Evolutionary conservation across 2,797 vertebrate genomes (phyloP).

Genomic region (Podarcis lilfordi): DNA sequence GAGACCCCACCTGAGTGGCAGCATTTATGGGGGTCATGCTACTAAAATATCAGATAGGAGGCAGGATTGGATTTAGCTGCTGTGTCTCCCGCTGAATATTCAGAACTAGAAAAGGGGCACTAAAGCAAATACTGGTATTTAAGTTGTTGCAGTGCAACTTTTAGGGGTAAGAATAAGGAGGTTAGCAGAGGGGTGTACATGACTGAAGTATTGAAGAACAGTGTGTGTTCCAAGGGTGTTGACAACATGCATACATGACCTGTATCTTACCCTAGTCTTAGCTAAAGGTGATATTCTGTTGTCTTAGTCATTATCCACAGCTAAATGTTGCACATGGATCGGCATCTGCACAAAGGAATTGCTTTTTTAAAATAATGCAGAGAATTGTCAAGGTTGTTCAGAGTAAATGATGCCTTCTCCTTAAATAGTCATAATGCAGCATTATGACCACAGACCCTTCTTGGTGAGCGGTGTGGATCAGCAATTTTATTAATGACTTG

Average conservation of each 20-base stretch:
- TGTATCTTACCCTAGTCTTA: background rate
- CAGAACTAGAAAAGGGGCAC: background rate
- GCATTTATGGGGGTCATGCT: background rate
- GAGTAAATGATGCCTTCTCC: background rate
- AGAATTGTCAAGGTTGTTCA: background rate
- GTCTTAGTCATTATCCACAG: background rate
- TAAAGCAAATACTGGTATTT: background rate
- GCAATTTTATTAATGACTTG: slow-evolving; percentile 13
- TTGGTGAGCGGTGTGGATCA: background rate
- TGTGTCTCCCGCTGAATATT: background rate
- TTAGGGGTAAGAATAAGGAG: background rate
- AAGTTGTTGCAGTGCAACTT: background rate
- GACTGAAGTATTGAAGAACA: background rate
- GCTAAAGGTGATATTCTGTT: background rate
- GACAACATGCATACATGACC: background rate
- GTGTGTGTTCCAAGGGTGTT: background rate
- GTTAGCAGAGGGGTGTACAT: background rate
- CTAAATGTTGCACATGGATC: background rate
- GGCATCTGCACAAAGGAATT: background rate
- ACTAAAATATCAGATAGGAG: background rate
- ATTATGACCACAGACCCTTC: slow-evolving; percentile 9
- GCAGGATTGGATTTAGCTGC: background rate
- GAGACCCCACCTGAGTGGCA: background rate
- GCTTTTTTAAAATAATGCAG: background rate
- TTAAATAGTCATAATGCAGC: background rate